phyloP scores from a whole-genome alignment of 2,888 invertebrate species.

The Gibbula magus region DNA sequence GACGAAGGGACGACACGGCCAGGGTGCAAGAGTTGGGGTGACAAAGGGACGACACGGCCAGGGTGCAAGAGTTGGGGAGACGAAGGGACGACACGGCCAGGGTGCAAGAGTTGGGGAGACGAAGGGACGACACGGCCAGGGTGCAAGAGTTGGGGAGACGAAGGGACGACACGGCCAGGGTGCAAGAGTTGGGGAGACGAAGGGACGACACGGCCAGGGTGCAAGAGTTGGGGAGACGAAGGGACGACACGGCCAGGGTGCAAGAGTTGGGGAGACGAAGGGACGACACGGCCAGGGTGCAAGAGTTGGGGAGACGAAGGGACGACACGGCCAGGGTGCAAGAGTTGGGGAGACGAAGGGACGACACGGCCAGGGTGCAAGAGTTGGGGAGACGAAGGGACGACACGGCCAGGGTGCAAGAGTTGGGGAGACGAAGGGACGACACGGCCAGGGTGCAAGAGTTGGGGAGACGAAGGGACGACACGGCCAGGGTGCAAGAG shows the following conservation, averaged over 20 bases:
- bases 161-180: too few relatives aligned
- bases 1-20: neutral
- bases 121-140: neutral
- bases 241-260: too few relatives aligned
- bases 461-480: neutral
- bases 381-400: neutral
- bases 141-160: neutral
- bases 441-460: conserved; percentile 1
- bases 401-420: too few relatives aligned
- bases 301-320: neutral
- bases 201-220: neutral
- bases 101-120: too few relatives aligned
- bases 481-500: too few relatives aligned
- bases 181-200: neutral
- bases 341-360: neutral
- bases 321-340: too few relatives aligned
- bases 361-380: neutral
- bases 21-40: neutral
- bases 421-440: neutral
- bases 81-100: too few relatives aligned
- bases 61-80: neutral
- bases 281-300: neutral
- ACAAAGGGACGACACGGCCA: neutral
- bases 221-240: neutral
- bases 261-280: neutral